Percentiles rank a stretch among this genome's conserved stretches.
phyloP scores from a whole-genome alignment of 2,888 invertebrate species.

The Catocala fraxini region DNA sequence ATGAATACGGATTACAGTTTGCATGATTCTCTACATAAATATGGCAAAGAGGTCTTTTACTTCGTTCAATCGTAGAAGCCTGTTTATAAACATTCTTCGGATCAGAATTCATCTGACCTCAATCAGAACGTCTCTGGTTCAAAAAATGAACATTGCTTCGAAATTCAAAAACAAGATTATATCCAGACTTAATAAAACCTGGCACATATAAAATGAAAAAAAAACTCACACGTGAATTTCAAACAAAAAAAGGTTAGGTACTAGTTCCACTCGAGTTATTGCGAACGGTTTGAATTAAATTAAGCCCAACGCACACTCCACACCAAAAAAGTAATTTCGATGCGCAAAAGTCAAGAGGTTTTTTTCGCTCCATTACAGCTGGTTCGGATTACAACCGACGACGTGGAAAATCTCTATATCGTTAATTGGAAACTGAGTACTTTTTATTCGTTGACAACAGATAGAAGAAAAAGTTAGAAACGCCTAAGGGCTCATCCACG shows the following conservation, averaged over 20 bases:
- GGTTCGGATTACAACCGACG: slow-evolving; percentile 59
- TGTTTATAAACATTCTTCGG: too few species aligned
- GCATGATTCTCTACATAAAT: too few species aligned
- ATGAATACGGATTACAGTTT: too few species aligned
- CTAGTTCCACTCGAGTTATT: slow-evolving; percentile 27
- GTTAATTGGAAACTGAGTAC: slow-evolving; percentile 76
- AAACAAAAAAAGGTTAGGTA: slow-evolving; percentile 13
- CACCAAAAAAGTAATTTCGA: slow-evolving; percentile 39
- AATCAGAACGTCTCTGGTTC: too few species aligned
- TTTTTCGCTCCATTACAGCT: slow-evolving; percentile 64
- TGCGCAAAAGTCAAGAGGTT: slow-evolving; percentile 50
- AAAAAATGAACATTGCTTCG: too few species aligned
- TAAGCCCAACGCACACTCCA: slow-evolving; percentile 27
- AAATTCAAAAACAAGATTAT: neutral
- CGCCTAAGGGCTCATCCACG: slow-evolving; percentile 15
- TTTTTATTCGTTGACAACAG: slow-evolving; percentile 37
- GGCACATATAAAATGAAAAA: neutral
- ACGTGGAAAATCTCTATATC: slow-evolving; percentile 72
- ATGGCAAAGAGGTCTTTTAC: too few species aligned
- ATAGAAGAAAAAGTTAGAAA: slow-evolving; percentile 33
- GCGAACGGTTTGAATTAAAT: slow-evolving; percentile 39
- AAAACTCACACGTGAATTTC: neutral
- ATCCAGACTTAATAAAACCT: neutral
- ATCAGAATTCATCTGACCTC: too few species aligned
- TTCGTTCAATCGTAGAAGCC: too few species aligned